These are phyloP conservation scores for Melanerpes aurifrons DNA, from an alignment of 2,113 vertebrate genomes.

Conservation along the genomic window DNA sequence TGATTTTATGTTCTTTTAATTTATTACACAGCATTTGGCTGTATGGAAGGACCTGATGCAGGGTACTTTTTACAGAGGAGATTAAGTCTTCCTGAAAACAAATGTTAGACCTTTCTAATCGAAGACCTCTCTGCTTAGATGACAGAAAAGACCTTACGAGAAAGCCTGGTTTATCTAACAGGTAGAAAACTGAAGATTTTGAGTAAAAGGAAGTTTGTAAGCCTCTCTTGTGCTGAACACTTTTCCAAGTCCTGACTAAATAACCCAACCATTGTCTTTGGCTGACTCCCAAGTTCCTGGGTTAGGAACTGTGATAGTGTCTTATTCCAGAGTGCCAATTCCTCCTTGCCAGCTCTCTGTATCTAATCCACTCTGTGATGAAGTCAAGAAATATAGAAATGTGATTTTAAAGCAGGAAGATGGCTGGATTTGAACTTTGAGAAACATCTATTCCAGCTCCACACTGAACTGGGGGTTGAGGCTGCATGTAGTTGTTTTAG, in stretches of 20 bases:
- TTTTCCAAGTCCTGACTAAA: neutral
- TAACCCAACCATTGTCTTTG: neutral
- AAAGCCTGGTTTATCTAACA: neutral
- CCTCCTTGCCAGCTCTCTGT: neutral
- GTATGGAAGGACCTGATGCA: constrained; percentile 24
- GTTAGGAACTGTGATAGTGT: neutral
- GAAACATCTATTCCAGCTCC: neutral
- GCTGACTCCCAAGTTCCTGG: neutral
- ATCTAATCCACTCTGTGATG: neutral
- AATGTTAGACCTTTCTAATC: neutral
- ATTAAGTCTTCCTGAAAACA: neutral
- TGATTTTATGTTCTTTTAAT: constrained; percentile 71
- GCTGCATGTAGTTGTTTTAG: neutral
- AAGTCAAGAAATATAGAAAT: neutral
- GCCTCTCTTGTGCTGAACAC: neutral
- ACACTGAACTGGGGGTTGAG: neutral
- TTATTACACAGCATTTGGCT: constrained; percentile 70
- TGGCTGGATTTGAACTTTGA: neutral
- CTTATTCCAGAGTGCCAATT: neutral
- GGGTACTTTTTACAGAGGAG: neutral
- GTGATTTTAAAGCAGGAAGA: neutral
- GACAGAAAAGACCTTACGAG: neutral
- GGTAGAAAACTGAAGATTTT: neutral
- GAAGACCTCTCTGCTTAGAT: neutral
- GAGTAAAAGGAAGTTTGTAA: neutral